phyloP scores from a whole-genome alignment of 2,113 vertebrate genomes.

The Mormoops blainvillei region DNA sequence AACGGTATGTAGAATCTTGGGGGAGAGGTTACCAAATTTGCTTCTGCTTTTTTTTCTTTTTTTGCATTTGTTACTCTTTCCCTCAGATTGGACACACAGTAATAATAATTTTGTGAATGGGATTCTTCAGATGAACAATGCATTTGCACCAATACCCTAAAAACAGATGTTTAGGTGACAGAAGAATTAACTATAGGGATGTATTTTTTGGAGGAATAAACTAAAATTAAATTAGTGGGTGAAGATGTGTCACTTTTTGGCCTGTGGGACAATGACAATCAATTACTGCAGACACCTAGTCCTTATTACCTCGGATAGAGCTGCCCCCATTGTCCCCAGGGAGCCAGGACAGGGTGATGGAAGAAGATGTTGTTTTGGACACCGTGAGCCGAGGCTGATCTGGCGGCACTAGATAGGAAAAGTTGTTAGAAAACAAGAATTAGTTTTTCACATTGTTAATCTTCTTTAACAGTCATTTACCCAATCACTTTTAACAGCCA shows the following conservation, averaged over 20 bases:
- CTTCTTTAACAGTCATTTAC: conserved; percentile 66
- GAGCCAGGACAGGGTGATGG: conserved; percentile 98
- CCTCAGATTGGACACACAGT: background rate
- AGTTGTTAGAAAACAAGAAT: conserved; percentile 74
- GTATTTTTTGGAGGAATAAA: background rate
- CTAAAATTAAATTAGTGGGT: background rate
- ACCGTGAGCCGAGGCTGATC: conserved; percentile 98
- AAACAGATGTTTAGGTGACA: background rate
- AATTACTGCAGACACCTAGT: background rate
- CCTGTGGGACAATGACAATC: background rate
- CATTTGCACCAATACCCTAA: background rate
- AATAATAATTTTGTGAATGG: background rate
- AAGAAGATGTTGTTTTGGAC: conserved; percentile 98
- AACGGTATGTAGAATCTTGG: background rate
- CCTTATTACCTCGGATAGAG: conserved; percentile 93
- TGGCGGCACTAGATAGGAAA: conserved; percentile 88
- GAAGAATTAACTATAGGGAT: background rate
- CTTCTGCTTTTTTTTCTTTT: background rate
- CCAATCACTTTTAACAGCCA: conserved; percentile 55
- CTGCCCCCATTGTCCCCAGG: conserved; percentile 98
- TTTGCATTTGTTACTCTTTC: background rate
- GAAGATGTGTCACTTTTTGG: background rate
- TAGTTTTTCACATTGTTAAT: conserved; percentile 51
- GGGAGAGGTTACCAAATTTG: background rate
- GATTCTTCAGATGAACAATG: background rate